Evolutionary conservation across 2,113 vertebrate species (phyloP).

Genomic region (Perccottus glenii): DNA sequence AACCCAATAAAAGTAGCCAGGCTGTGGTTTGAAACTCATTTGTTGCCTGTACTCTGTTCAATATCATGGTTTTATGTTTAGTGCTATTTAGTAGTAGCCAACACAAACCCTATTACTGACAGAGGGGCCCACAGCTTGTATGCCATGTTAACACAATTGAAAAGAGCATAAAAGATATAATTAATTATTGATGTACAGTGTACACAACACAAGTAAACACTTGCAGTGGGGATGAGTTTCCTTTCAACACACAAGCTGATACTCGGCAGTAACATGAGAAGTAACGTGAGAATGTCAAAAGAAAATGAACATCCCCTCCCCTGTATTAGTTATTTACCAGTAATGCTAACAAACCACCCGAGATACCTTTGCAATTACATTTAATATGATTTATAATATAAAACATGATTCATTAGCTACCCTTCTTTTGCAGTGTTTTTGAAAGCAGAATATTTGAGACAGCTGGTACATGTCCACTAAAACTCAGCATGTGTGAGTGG

Average conservation of each 20-base stretch:
- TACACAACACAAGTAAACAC: neutral
- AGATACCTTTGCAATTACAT: neutral
- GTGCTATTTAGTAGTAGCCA: too few relatives aligned
- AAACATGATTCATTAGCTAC: neutral
- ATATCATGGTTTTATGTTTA: too few relatives aligned
- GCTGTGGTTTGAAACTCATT: neutral
- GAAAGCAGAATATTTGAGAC: neutral
- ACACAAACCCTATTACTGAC: too few relatives aligned
- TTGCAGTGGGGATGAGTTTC: neutral
- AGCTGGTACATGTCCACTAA: conserved; percentile 13
- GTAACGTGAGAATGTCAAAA: conserved; percentile 54
- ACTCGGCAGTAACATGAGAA: neutral
- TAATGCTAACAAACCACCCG: conserved; percentile 27
- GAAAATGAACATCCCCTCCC: too few relatives aligned
- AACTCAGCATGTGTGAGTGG: conserved; percentile 19
- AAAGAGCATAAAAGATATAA: too few relatives aligned
- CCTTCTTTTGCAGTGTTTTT: neutral
- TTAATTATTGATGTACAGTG: too few relatives aligned
- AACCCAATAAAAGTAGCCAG: neutral
- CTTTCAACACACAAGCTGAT: neutral
- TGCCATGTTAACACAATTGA: too few relatives aligned
- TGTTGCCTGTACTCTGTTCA: too few relatives aligned
- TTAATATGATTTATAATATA: too few relatives aligned
- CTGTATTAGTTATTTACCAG: conserved; percentile 55
- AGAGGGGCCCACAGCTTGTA: too few relatives aligned